A percentile compares a stretch with the other conserved stretches of the same genome.
Conservation (phyloP, 2,888 invertebrate genomes). For the Leucozona laternaria region DNA sequence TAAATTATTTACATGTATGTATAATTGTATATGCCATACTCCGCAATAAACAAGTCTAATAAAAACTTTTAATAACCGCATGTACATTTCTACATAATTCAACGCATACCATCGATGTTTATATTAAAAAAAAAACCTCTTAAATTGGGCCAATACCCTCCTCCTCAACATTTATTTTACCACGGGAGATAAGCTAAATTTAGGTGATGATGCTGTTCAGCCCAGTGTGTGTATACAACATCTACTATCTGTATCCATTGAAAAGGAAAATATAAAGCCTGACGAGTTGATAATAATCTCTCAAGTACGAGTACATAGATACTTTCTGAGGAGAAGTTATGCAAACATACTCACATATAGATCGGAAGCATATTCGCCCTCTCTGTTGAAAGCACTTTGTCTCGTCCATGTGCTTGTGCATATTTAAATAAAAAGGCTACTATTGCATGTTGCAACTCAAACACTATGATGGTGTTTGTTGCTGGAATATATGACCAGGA, state of each 20-base stretch:
- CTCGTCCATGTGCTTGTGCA: constrained; percentile 30
- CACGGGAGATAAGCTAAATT: constrained; percentile 57
- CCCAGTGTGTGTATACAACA: constrained; percentile 17
- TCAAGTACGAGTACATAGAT: constrained; percentile 32
- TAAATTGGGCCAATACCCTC: constrained; percentile 50
- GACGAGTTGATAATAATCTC: constrained; percentile 58
- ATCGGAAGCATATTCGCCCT: constrained; percentile 36
- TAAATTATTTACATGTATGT: no score
- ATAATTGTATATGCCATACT: no score
- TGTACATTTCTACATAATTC: neutral
- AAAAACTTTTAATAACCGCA: constrained; percentile 12
- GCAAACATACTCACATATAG: constrained; percentile 61
- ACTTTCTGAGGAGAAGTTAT: constrained; percentile 43
- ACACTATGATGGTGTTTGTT: constrained; percentile 26
- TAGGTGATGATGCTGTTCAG: constrained; percentile 59
- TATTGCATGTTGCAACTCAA: constrained; percentile 24
- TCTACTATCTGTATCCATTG: constrained; percentile 18
- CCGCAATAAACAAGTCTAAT: neutral
- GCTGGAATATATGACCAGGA: constrained; percentile 34
- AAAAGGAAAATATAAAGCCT: constrained; percentile 50
- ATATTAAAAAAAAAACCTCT: constrained; percentile 9
- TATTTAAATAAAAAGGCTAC: constrained; percentile 36
- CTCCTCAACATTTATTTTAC: constrained; percentile 39
- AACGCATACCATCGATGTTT: neutral
- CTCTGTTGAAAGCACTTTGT: constrained; percentile 9